Evolutionary conservation across 2,888 invertebrate species (phyloP).

Genomic region (Plagodis dolabraria): DNA sequence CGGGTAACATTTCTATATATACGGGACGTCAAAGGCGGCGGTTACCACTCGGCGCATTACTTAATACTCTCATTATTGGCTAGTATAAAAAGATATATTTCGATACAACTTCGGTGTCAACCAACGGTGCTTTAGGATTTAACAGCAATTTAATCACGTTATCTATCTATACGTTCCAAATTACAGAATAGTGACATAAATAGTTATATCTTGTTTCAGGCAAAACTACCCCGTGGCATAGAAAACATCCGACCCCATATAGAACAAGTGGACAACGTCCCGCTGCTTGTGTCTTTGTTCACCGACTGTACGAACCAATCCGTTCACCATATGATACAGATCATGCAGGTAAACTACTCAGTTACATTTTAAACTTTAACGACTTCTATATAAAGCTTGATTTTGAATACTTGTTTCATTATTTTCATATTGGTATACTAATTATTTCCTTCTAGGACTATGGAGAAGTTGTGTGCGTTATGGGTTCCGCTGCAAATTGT

Average conservation of each 20-base stretch:
- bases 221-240: slow-evolving; percentile 97
- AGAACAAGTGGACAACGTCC: slow-evolving; percentile 98
- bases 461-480: slow-evolving; percentile 97
- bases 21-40: too few relatives aligned
- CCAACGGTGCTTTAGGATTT: too few relatives aligned
- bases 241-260: slow-evolving; percentile 98
- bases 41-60: too few relatives aligned
- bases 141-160: too few relatives aligned
- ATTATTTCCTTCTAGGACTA: slow-evolving; percentile 86
- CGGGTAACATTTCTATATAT: too few relatives aligned
- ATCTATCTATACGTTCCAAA: too few relatives aligned
- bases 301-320: slow-evolving; percentile 98
- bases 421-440: too few relatives aligned
- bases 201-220: slow-evolving; percentile 75
- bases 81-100: too few relatives aligned
- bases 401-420: too few relatives aligned
- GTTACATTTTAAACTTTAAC: neutral
- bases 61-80: too few relatives aligned
- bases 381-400: neutral
- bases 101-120: too few relatives aligned
- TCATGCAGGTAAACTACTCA: slow-evolving; percentile 87
- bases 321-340: slow-evolving; percentile 95
- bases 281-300: slow-evolving; percentile 97
- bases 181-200: too few relatives aligned
- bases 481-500: slow-evolving; percentile 95